Percentiles rank a stretch among this genome's conserved stretches.
Conservation (phyloP, 2,888 invertebrate species). For the Eudasyphora cyanicolor region DNA sequence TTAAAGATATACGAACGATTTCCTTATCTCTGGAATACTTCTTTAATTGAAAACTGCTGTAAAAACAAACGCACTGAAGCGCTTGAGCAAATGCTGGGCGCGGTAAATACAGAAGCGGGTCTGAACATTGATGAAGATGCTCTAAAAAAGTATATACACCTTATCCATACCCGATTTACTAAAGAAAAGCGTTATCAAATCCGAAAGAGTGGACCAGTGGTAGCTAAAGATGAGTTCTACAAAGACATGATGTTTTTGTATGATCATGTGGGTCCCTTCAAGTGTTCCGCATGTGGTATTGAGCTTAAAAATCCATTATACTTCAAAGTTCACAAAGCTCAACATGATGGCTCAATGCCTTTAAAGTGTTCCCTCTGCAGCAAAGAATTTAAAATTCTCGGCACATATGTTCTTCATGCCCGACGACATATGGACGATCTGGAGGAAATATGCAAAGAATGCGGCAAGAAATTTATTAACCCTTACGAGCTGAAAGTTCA, state of each 20-base stretch:
- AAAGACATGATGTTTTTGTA: slow-evolving; percentile 47
- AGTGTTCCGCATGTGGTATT: slow-evolving; percentile 51
- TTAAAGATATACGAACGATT: slow-evolving; percentile 50
- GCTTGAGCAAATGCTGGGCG: slow-evolving; percentile 45
- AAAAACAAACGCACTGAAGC: slow-evolving; percentile 56
- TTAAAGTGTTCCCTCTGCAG: slow-evolving; percentile 22
- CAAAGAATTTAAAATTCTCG: background rate
- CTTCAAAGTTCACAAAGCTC: slow-evolving; percentile 8
- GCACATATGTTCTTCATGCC: slow-evolving; percentile 1
- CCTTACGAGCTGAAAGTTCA: slow-evolving; percentile 16
- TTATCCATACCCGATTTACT: background rate
- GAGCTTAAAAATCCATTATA: background rate
- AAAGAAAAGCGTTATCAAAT: background rate
- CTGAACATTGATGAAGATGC: slow-evolving; percentile 10
- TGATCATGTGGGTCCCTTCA: slow-evolving; percentile 56
- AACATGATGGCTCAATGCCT: slow-evolving; percentile 27
- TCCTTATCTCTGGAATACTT: slow-evolving; percentile 59
- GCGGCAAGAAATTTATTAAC: slow-evolving; percentile 19
- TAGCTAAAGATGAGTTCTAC: slow-evolving; percentile 34
- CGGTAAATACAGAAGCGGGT: slow-evolving; percentile 41
- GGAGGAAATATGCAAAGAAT: slow-evolving; percentile 21
- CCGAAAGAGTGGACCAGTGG: background rate
- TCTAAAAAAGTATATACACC: slow-evolving; percentile 27
- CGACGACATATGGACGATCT: slow-evolving; percentile 24
- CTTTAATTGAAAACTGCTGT: slow-evolving; percentile 55